Percentiles rank a stretch among this genome's conserved stretches.
Conservation (phyloP, 1,140 invertebrate genomes). For the Amyelois transitella region DNA sequence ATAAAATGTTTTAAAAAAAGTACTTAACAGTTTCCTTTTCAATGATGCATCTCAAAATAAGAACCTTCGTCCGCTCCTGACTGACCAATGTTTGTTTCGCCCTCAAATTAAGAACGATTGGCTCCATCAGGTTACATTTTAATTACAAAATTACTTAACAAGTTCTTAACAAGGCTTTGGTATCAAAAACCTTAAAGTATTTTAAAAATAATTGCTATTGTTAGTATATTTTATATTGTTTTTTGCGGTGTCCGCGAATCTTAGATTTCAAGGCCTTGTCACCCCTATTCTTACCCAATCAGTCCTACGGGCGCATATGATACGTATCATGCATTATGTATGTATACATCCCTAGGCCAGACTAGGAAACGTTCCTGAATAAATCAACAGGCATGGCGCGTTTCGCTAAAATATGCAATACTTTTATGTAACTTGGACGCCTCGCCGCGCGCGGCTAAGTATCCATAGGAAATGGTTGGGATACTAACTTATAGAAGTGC, state of each 20-base stretch:
- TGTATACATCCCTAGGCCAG: slow-evolving; percentile 46
- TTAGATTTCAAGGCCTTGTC: neutral
- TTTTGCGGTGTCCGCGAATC: no score
- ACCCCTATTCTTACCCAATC: neutral
- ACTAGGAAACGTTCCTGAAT: slow-evolving; percentile 59
- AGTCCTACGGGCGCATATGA: neutral
- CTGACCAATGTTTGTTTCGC: no score
- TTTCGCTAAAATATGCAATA: slow-evolving; percentile 66
- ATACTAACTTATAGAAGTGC: neutral
- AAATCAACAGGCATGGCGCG: slow-evolving; percentile 56
- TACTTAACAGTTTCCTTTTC: neutral
- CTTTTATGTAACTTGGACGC: slow-evolving; percentile 63
- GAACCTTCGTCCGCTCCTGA: no score
- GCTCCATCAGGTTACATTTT: no score
- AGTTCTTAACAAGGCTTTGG: no score
- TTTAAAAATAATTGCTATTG: no score
- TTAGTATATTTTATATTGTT: no score
- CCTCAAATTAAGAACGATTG: no score
- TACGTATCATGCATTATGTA: slow-evolving; percentile 47
- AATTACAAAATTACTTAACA: no score
- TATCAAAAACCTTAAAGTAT: no score
- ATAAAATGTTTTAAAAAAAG: neutral
- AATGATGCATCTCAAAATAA: no score
- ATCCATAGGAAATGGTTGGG: no score
- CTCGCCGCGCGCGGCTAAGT: slow-evolving; percentile 40